phyloP scores from a whole-genome alignment of 2,888 invertebrate species.

The Mesodorylaimus sp. region DNA sequence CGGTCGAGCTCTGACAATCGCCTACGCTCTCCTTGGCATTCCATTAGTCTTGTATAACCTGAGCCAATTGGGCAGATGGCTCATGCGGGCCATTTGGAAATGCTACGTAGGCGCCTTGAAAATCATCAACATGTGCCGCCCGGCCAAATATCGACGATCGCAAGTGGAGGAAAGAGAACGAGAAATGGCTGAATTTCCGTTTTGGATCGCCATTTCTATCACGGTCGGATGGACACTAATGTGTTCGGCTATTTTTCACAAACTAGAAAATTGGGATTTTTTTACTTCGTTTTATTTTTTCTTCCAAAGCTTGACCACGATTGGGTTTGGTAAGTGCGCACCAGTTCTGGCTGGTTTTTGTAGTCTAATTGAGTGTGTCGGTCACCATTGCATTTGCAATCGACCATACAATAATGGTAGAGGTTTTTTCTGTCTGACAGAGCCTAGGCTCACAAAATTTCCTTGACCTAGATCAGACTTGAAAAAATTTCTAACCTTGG shows the following conservation, averaged over 20 bases:
- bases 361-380: no score
- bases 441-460: no score
- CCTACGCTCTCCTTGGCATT: conserved; percentile 77
- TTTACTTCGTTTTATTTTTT: conserved; percentile 81
- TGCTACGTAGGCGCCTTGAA: not conserved
- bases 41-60: conserved; percentile 75
- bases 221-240: conserved; percentile 67
- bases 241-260: conserved; percentile 66
- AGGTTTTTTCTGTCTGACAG: no score
- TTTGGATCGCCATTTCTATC: conserved; percentile 38
- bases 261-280: conserved; percentile 74
- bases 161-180: no score
- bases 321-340: conserved; percentile 39
- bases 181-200: no score
- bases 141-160: not conserved
- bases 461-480: no score
- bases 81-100: conserved; percentile 50
- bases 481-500: no score
- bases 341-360: no score
- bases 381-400: no score
- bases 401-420: no score
- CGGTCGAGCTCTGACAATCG: conserved; percentile 76
- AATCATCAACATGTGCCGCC: not conserved
- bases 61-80: conserved; percentile 55
- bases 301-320: conserved; percentile 72